These are phyloP conservation scores for Ammodramus savannarum DNA, from an alignment of 2,113 vertebrate genomes.

Conservation along the genomic window DNA sequence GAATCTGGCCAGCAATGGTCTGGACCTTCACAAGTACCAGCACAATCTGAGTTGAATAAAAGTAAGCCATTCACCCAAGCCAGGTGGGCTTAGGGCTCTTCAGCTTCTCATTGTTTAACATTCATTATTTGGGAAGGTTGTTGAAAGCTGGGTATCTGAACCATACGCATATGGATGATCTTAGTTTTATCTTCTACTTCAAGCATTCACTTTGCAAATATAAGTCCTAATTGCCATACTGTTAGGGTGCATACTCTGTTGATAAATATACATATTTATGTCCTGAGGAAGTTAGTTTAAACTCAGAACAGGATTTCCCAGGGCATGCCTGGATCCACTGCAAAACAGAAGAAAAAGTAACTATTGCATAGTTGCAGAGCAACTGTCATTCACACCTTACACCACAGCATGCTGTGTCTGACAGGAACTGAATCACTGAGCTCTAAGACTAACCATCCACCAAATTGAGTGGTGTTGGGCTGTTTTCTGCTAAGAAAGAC, in stretches of 20 bases:
- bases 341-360: not conserved
- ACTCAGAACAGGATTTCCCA: not conserved
- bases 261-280: not conserved
- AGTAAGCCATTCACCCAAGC: not conserved
- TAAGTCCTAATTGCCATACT: not conserved
- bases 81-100: not conserved
- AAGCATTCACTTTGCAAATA: not conserved
- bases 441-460: not conserved
- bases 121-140: not conserved
- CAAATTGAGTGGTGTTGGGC: not conserved
- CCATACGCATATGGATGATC: not conserved
- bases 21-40: not conserved
- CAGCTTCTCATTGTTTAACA: not conserved
- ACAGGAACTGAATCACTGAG: not conserved
- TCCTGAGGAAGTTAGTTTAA: not conserved
- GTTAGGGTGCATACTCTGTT: not conserved
- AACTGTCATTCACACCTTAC: not conserved
- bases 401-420: accelerated
- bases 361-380: not conserved
- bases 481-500: not conserved
- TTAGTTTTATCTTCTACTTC: not conserved
- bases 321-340: not conserved
- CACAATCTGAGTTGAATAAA: not conserved
- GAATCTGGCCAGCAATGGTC: not conserved
- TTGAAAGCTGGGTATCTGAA: not conserved